Evolutionary conservation across 2,888 invertebrate species (phyloP).

Genomic region (Heliconius aoede): DNA sequence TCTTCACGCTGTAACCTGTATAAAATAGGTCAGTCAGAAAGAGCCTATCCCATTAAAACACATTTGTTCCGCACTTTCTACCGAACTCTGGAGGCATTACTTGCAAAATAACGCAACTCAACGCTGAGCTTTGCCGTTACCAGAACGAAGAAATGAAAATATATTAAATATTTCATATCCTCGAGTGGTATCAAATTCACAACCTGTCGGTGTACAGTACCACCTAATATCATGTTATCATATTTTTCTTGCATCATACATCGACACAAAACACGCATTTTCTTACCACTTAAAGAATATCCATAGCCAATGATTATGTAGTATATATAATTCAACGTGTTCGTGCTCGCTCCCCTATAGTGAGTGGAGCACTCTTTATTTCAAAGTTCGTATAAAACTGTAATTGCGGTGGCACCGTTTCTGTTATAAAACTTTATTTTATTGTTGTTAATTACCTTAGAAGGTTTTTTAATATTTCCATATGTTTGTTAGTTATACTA

Average conservation of each 20-base stretch:
- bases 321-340: slow-evolving; percentile 50
- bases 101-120: too few relatives aligned
- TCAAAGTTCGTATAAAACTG: slow-evolving; percentile 29
- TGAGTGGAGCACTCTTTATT: slow-evolving; percentile 26
- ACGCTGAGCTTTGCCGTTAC: too few relatives aligned
- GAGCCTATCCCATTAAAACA: too few relatives aligned
- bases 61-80: too few relatives aligned
- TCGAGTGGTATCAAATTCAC: too few relatives aligned
- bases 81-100: too few relatives aligned
- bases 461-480: neutral
- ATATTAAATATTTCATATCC: too few relatives aligned
- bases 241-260: neutral
- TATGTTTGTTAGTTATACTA: neutral
- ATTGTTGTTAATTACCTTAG: slow-evolving; percentile 2
- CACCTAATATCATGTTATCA: neutral
- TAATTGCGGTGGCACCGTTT: slow-evolving; percentile 30
- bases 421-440: slow-evolving; percentile 25
- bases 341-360: slow-evolving; percentile 45
- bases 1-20: too few relatives aligned
- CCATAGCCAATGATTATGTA: slow-evolving; percentile 50
- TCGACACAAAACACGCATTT: slow-evolving; percentile 32
- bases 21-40: too few relatives aligned
- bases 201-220: too few relatives aligned
- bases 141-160: too few relatives aligned
- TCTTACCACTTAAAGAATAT: slow-evolving; percentile 34